Evolutionary conservation across 1,140 invertebrate genomes (phyloP).

Genomic region (Drosophila watanabei): DNA sequence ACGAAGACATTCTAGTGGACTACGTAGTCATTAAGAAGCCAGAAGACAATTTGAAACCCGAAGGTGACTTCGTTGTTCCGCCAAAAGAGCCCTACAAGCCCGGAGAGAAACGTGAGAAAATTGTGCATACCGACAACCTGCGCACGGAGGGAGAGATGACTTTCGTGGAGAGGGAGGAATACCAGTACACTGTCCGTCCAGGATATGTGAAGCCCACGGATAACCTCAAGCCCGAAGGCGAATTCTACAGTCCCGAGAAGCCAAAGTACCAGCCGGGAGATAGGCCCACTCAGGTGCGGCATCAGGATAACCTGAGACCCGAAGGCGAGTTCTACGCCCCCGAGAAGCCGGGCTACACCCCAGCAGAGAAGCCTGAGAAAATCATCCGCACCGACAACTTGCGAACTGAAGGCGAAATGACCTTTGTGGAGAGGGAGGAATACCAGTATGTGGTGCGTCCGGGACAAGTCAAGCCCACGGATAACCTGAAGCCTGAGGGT

Average conservation of each 20-base stretch:
- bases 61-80: conserved; percentile 87
- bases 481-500: conserved; percentile 88
- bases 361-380: conserved; percentile 87
- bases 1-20: conserved; percentile 73
- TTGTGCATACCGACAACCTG: conserved; percentile 87
- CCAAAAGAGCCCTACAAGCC: conserved; percentile 85
- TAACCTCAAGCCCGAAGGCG: conserved; percentile 88
- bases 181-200: conserved; percentile 86
- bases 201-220: conserved; percentile 87
- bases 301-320: conserved; percentile 88
- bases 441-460: conserved; percentile 87
- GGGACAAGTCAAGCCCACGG: conserved; percentile 87
- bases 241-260: conserved; percentile 87
- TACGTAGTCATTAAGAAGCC: conserved; percentile 86
- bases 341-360: conserved; percentile 86
- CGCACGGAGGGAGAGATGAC: conserved; percentile 87
- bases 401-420: conserved; percentile 88
- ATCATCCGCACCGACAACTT: conserved; percentile 88
- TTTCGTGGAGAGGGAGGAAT: conserved; percentile 86
- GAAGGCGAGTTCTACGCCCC: conserved; percentile 89
- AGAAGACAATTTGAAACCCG: conserved; percentile 88
- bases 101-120: conserved; percentile 66
- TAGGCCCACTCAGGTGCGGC: conserved; percentile 85
- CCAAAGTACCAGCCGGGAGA: conserved; percentile 52
- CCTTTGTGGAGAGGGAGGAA: conserved; percentile 84